Evolutionary conservation across 2,113 vertebrate species (phyloP).

Genomic region (Crotophaga sulcirostris): DNA sequence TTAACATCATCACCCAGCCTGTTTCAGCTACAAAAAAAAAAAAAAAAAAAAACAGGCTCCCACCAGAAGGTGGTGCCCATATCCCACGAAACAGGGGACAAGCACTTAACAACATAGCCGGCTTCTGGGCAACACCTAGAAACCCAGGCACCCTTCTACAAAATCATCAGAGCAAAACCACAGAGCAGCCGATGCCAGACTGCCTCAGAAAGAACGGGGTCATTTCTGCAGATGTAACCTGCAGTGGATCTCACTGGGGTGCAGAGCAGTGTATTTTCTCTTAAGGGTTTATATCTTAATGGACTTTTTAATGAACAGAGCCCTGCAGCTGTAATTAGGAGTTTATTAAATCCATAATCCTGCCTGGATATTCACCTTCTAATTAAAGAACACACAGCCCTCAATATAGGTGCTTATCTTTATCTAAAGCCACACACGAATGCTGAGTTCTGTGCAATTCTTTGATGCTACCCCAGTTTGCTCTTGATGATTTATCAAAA

Average conservation of each 20-base stretch:
- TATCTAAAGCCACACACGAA: neutral
- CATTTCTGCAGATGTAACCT: neutral
- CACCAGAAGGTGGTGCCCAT: conserved; percentile 33
- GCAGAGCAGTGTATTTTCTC: neutral
- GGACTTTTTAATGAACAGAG: neutral
- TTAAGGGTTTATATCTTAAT: neutral
- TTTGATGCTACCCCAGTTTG: neutral
- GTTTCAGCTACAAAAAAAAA: neutral
- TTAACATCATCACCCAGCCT: fast-evolving
- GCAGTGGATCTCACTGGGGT: neutral
- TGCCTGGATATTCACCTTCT: neutral
- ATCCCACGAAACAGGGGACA: neutral
- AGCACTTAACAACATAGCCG: fast-evolving
- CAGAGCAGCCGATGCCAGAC: neutral
- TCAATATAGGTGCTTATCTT: neutral
- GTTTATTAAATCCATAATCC: neutral
- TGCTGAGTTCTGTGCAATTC: neutral
- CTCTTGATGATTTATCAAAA: neutral
- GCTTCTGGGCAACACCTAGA: neutral
- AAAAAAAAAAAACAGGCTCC: neutral
- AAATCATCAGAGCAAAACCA: neutral
- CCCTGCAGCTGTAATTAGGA: neutral
- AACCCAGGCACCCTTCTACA: fast-evolving
- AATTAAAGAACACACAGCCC: neutral
- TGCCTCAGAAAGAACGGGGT: neutral